Evolutionary conservation across 2,797 vertebrate genomes (phyloP).

Genomic region (Sylvia borin): DNA sequence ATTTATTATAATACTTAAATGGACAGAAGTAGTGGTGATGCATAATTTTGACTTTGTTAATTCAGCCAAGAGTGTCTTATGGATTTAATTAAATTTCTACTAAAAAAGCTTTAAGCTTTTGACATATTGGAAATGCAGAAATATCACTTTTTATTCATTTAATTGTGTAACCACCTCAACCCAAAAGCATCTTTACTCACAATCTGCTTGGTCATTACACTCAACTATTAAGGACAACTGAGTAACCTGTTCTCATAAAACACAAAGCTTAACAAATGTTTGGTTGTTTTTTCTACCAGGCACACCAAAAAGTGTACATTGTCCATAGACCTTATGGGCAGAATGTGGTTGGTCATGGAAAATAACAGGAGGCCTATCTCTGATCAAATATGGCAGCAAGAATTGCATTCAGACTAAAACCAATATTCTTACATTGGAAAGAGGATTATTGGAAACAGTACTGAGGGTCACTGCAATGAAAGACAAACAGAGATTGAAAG

Average conservation of each 20-base stretch:
- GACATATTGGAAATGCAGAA: not conserved
- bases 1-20: slow-evolving; percentile 7
- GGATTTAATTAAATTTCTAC: not conserved
- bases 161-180: not conserved
- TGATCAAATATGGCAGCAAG: not conserved
- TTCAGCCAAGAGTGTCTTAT: not conserved
- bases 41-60: not conserved
- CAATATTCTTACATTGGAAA: not conserved
- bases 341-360: accelerated
- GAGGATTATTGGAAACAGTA: not conserved
- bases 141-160: not conserved
- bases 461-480: not conserved
- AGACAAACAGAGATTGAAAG: not conserved
- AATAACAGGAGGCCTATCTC: not conserved
- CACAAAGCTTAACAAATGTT: accelerated
- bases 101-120: not conserved
- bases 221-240: not conserved
- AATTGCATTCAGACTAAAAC: not conserved
- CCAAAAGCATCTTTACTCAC: not conserved
- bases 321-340: not conserved
- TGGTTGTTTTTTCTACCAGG: not conserved
- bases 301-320: too few species aligned
- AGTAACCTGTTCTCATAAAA: not conserved
- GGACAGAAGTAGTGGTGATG: not conserved
- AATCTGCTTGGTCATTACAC: not conserved